A percentile compares a stretch with the other conserved stretches of the same genome.
These are phyloP conservation scores for Anguilla rostrata DNA, from an alignment of 2,113 vertebrate genomes.

Conservation along the genomic window DNA sequence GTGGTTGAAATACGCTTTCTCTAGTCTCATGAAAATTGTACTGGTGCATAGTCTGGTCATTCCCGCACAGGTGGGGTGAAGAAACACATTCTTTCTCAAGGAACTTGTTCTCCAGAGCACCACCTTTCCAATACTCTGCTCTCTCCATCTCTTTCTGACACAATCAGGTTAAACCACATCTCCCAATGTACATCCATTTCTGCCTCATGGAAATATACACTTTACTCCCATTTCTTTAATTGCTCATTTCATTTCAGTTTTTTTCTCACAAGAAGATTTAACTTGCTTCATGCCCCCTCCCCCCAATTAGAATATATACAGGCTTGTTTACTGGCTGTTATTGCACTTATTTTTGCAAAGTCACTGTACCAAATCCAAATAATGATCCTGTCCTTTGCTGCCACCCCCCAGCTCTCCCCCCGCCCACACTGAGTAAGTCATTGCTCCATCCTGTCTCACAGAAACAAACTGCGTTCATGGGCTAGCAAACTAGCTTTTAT, in stretches of 20 bases:
- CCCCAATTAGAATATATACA: constrained; percentile 42
- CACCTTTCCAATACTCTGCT: neutral
- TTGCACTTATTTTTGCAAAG: neutral
- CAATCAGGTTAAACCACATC: neutral
- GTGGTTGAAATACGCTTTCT: neutral
- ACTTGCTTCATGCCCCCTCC: constrained; percentile 30
- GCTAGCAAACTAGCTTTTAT: constrained; percentile 19
- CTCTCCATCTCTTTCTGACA: no score
- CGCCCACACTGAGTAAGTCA: constrained; percentile 51
- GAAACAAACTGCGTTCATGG: constrained; percentile 43
- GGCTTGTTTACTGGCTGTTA: neutral
- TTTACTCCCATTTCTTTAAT: constrained; percentile 45
- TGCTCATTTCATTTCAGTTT: constrained; percentile 44
- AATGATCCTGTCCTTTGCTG: constrained; percentile 12
- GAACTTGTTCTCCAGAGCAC: neutral
- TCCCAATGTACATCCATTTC: constrained; percentile 36
- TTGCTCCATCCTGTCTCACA: constrained; percentile 63
- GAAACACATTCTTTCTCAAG: neutral
- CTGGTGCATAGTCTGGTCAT: neutral
- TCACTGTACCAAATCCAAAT: constrained; percentile 7
- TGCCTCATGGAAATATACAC: constrained; percentile 49
- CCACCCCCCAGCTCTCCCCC: constrained; percentile 40
- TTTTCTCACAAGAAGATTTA: constrained; percentile 53
- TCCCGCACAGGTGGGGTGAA: neutral
- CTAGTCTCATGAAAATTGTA: neutral